Conservation (phyloP, 2,888 invertebrate species). For the Acrobasis repandana region DNA sequence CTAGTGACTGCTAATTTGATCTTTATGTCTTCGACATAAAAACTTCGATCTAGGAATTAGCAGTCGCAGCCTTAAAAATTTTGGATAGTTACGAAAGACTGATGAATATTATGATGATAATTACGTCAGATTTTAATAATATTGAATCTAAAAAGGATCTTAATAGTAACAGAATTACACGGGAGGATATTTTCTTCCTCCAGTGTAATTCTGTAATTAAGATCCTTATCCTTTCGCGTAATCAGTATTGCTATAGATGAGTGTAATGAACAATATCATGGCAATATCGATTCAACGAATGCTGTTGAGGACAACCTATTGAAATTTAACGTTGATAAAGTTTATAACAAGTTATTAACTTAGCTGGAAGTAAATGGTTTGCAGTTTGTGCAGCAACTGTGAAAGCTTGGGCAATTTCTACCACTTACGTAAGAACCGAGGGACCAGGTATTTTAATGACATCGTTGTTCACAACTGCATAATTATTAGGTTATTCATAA, state of each 20-base stretch:
- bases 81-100: not conserved
- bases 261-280: not conserved
- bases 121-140: conserved; percentile 10
- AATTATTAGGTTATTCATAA: conserved; percentile 14
- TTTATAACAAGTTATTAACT: conserved; percentile 12
- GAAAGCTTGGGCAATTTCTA: conserved; percentile 27
- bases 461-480: conserved; percentile 8
- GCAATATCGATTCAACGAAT: not conserved
- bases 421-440: conserved; percentile 20
- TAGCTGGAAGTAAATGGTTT: conserved; percentile 13
- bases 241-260: too few relatives aligned
- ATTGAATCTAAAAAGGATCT: not conserved
- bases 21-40: not conserved
- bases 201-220: too few relatives aligned
- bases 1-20: not conserved
- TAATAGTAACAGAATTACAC: not conserved
- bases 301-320: not conserved
- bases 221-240: too few relatives aligned
- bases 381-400: conserved; percentile 14
- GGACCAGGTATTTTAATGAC: conserved; percentile 22
- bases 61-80: not conserved
- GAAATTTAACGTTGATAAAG: not conserved
- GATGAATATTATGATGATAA: conserved; percentile 4
- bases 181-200: too few relatives aligned
- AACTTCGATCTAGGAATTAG: not conserved